A percentile compares a stretch with the other conserved stretches of the same genome.
phyloP scores from a whole-genome alignment of 2,888 invertebrate species.

The Scaptomyza tumidula region DNA sequence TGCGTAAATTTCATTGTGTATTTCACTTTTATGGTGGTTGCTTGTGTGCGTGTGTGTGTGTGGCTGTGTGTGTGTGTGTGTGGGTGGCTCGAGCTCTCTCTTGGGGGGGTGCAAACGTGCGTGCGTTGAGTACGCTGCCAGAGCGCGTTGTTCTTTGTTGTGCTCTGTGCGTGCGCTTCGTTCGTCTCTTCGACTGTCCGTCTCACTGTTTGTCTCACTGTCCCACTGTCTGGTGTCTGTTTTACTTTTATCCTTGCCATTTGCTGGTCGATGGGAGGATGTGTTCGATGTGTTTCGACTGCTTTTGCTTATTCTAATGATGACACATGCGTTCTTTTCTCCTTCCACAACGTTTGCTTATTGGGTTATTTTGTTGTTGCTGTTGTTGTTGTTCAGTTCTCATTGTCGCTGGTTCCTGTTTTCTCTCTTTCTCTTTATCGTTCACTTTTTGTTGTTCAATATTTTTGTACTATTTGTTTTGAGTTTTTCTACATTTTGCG shows the following conservation, averaged over 20 bases:
- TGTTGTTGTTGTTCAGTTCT: no score
- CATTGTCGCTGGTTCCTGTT: slow-evolving; percentile 27
- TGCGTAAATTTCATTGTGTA: slow-evolving; percentile 80
- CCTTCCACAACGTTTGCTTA: slow-evolving; percentile 47
- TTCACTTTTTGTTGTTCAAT: slow-evolving; percentile 64
- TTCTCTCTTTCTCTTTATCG: slow-evolving; percentile 7
- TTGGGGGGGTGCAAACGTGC: slow-evolving; percentile 41
- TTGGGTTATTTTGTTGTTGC: slow-evolving; percentile 57
- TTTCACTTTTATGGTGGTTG: slow-evolving; percentile 76
- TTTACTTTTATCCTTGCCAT: slow-evolving; percentile 59
- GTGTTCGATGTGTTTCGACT: slow-evolving; percentile 55
- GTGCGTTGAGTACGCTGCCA: slow-evolving; percentile 48
- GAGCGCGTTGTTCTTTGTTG: slow-evolving; percentile 40
- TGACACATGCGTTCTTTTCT: slow-evolving; percentile 71
- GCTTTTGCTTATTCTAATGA: slow-evolving; percentile 71
- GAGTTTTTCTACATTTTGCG: slow-evolving; percentile 69
- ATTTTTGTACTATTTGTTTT: slow-evolving; percentile 75
- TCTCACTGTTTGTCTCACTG: slow-evolving; percentile 2
- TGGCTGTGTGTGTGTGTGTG: background rate
- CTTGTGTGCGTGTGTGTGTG: slow-evolving; percentile 14
- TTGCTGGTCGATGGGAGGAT: slow-evolving; percentile 39
- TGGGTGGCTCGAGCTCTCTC: slow-evolving; percentile 4
- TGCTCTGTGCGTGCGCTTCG: slow-evolving; percentile 52
- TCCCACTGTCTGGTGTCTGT: slow-evolving; percentile 28
- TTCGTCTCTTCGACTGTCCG: slow-evolving; percentile 7